A percentile compares a stretch with the other conserved stretches of the same genome.
Conservation (phyloP, 1,140 invertebrate genomes). For the Drosophila pandora region DNA sequence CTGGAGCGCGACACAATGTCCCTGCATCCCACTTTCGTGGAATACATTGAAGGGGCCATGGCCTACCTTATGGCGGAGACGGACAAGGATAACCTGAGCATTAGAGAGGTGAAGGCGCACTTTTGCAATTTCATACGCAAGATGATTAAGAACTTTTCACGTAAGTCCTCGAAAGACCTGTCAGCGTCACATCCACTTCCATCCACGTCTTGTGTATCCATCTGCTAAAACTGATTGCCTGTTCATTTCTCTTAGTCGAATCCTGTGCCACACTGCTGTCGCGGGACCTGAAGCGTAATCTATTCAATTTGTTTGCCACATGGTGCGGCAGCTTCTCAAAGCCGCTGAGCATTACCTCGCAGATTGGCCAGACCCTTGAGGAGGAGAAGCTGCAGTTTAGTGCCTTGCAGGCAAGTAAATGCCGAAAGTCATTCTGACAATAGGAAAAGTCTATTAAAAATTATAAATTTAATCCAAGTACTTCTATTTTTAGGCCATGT, state of each 20-base stretch:
- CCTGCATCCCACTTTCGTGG: conserved; percentile 94
- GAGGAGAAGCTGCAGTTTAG: conserved; percentile 89
- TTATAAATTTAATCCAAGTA: no score
- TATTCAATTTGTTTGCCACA: conserved; percentile 96
- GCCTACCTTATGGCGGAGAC: conserved; percentile 95
- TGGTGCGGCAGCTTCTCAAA: conserved; percentile 95
- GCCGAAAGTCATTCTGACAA: not conserved
- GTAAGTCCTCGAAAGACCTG: conserved; percentile 85
- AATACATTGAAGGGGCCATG: conserved; percentile 97
- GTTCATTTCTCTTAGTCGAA: conserved; percentile 89
- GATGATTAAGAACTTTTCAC: conserved; percentile 95
- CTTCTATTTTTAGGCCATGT: conserved; percentile 91
- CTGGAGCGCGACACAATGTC: conserved; percentile 92
- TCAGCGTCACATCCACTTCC: conserved; percentile 11
- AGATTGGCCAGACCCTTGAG: conserved; percentile 81
- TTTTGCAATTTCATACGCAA: conserved; percentile 97
- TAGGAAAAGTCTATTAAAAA: no score
- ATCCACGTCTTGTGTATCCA: not conserved
- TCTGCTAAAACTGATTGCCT: conserved; percentile 24
- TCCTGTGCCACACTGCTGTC: conserved; percentile 93
- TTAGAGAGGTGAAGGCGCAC: conserved; percentile 94
- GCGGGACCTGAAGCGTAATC: conserved; percentile 92
- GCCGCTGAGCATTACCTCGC: conserved; percentile 83
- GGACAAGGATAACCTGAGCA: conserved; percentile 92
- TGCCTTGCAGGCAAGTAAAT: conserved; percentile 88